Conservation (phyloP, 2,113 vertebrate species). For the Sylvilagus bachmani region DNA sequence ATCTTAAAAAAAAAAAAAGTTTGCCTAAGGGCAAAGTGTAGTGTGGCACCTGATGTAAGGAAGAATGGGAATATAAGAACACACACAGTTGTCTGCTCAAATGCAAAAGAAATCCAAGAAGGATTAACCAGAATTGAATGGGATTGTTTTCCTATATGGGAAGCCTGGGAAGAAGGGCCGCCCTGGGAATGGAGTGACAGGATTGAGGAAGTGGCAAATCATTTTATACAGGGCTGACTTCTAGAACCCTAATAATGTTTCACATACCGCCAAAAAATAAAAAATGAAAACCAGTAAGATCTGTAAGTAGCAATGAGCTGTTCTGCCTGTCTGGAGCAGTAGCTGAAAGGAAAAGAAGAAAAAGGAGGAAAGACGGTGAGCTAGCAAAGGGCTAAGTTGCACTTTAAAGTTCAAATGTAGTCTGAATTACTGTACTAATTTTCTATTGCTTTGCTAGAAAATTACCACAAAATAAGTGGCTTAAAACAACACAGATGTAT, state of each 20-base stretch:
- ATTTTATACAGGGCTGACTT: background rate
- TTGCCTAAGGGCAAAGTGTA: background rate
- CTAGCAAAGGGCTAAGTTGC: background rate
- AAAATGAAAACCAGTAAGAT: background rate
- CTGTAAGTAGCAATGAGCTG: background rate
- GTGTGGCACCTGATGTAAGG: background rate
- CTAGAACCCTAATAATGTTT: constrained; percentile 13
- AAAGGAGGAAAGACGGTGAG: background rate
- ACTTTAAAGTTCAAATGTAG: background rate
- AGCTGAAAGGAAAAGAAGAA: background rate
- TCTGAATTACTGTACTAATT: background rate
- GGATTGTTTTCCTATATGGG: background rate
- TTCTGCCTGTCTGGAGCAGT: background rate
- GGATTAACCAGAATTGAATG: constrained; percentile 18
- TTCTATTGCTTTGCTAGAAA: background rate
- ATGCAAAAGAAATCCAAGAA: background rate
- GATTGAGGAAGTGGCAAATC: background rate
- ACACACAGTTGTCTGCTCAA: background rate
- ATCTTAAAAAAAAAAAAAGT: too few species aligned
- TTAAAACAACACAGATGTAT: too few species aligned
- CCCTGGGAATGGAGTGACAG: background rate
- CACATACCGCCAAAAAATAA: background rate
- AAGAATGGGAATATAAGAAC: background rate
- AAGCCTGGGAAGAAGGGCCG: background rate
- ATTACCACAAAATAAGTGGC: too few species aligned